Base-by-base conservation (phyloP, 2,888 invertebrate genomes). In the Acrobasis suavella region DNA sequence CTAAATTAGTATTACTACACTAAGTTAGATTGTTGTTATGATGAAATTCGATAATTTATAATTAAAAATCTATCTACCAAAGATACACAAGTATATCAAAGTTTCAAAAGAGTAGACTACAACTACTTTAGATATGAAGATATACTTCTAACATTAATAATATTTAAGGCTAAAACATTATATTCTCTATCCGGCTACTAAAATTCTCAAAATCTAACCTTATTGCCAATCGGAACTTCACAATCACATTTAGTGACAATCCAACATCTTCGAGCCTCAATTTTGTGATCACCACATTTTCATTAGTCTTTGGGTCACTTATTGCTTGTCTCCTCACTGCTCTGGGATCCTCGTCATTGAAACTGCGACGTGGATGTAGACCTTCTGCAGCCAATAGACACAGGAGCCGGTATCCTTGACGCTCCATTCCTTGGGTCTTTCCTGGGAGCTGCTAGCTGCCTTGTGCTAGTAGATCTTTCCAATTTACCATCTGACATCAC, bases 401-500 rank as follows among this genome's bases (percentile, higher is more conserved):
- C 91, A 0, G 92, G 92, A 2, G 92, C 92, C 8, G 92, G 92
- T 80, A 92, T 92, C 74, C 90, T 81, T 0, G 91, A 91, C 2
- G 86, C 70, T 0, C 91, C 91, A 65, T 83, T 87, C 73, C 89
- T 82, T 54, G 84, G 87, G 65, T 91, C 92, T 74, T 91, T 91
- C 68, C 92, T 85, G 1, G 92, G 92, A 32, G 91, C 87, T 42
- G 91, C 89, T 68, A 93, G 68, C 71, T 93, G 92, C 65, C 91
- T 82, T 7, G 92, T 94, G 65, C 94, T 94, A 51, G 93, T 93
- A 15, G 94, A 94, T 60, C 94, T 85, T 69, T 94, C 94, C 58
- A 95, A 81, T 68, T 94, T 94, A 0, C 95, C 95, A 80, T 95
- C 95, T 69, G 95, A 95, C 86, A 95, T 95, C 39, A 95, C 95